phyloP scores from a whole-genome alignment of 53 echinoderm and acorn worm species.

The Zoroaster sp. region DNA sequence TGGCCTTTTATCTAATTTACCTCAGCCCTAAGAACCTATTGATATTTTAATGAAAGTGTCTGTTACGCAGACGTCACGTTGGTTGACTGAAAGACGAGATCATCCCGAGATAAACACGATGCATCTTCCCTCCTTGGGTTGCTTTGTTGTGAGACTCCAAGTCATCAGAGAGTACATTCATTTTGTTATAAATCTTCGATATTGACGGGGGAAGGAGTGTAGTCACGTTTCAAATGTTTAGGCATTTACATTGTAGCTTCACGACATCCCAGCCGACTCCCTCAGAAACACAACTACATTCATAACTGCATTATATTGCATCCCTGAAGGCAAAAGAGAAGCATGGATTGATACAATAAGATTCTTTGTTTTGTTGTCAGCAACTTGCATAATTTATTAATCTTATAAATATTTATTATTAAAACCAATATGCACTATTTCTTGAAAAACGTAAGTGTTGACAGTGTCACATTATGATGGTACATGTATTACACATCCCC shows the following conservation, averaged over 20 bases:
- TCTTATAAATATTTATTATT: too few relatives aligned
- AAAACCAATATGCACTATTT: too few relatives aligned
- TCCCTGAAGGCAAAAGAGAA: too few relatives aligned
- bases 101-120: neutral
- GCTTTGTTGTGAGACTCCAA: neutral
- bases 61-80: slow-evolving; percentile 27
- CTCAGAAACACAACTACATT: too few relatives aligned
- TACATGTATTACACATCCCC: too few relatives aligned
- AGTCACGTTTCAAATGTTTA: neutral
- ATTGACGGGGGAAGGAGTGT: neutral
- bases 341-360: too few relatives aligned
- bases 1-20: slow-evolving; percentile 30
- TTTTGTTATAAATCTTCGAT: neutral
- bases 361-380: neutral
- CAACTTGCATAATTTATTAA: neutral
- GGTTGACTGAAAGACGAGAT: neutral
- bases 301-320: too few relatives aligned
- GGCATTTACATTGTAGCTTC: too few relatives aligned
- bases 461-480: too few relatives aligned
- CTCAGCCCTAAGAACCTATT: slow-evolving; percentile 3
- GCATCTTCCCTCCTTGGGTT: neutral
- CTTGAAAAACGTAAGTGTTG: too few relatives aligned
- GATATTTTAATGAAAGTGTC: slow-evolving; percentile 36
- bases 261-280: too few relatives aligned
- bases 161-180: neutral